A percentile compares a stretch with the other conserved stretches of the same genome.
Conservation (phyloP, 1,140 invertebrate genomes). For the Brachystomella parvula region DNA sequence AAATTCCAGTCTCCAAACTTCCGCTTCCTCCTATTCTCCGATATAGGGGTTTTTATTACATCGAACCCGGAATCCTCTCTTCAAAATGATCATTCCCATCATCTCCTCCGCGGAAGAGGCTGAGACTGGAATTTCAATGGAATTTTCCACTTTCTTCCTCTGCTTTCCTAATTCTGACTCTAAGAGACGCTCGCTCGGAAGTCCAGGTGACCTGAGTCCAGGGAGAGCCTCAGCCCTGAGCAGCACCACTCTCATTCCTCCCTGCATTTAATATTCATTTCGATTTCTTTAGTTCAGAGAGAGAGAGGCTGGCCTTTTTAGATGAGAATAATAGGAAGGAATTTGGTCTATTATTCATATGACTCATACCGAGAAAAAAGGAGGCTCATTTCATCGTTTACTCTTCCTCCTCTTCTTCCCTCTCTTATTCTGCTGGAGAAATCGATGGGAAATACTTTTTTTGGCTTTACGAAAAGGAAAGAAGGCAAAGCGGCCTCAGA, state of each 20-base stretch:
- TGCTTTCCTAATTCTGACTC: neutral
- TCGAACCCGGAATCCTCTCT: neutral
- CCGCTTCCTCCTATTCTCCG: neutral
- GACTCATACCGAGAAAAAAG: neutral
- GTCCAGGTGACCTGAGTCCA: no score
- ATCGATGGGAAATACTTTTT: neutral
- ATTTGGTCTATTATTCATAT: neutral
- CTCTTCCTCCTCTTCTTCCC: neutral
- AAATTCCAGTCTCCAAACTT: neutral
- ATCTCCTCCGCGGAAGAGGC: neutral
- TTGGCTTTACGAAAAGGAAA: neutral
- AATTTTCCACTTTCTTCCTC: neutral
- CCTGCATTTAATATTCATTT: neutral
- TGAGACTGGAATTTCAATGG: conserved; percentile 3
- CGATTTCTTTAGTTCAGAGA: neutral
- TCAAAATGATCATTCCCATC: neutral
- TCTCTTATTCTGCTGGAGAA: neutral
- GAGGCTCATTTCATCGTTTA: neutral
- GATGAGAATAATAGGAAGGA: neutral
- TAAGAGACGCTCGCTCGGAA: no score
- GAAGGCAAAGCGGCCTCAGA: neutral
- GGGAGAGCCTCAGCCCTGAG: no score
- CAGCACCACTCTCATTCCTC: neutral
- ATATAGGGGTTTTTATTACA: neutral
- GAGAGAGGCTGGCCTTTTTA: neutral